Percentiles rank a stretch among this genome's conserved stretches.
Conservation (phyloP, 1,140 invertebrate species). For the Berghia stephanieae region DNA sequence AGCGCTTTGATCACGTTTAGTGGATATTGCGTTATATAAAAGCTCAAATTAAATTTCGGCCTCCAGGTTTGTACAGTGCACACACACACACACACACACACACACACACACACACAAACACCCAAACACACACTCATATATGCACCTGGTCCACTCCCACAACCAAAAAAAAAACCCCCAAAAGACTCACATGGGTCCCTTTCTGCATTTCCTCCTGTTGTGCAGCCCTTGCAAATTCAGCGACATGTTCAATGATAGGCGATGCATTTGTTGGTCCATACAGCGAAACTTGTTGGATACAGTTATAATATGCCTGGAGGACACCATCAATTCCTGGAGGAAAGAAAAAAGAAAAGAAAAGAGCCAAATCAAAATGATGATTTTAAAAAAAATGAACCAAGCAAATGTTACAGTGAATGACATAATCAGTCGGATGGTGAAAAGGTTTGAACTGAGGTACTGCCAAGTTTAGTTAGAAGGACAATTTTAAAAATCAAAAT, state of each 20-base stretch:
- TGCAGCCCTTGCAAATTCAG: conserved; percentile 54
- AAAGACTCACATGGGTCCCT: conserved; percentile 45
- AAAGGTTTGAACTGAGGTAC: too few relatives aligned
- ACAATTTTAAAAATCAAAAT: too few relatives aligned
- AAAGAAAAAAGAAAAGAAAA: conserved; percentile 8
- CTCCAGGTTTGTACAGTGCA: not conserved
- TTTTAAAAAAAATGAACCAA: too few relatives aligned
- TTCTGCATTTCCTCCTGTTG: conserved; percentile 50
- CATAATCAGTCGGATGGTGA: too few relatives aligned
- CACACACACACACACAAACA: not conserved
- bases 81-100: conserved; percentile 21
- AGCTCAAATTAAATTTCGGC: too few relatives aligned
- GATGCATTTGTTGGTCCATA: conserved; percentile 69
- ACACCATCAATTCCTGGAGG: conserved; percentile 65
- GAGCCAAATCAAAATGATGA: too few relatives aligned
- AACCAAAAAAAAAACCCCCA: too few relatives aligned
- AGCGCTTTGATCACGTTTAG: too few relatives aligned
- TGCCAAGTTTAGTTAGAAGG: too few relatives aligned
- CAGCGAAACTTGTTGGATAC: conserved; percentile 63
- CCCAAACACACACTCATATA: not conserved
- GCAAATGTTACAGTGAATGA: too few relatives aligned
- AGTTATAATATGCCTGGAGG: conserved; percentile 66
- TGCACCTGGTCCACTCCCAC: too few relatives aligned
- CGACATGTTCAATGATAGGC: conserved; percentile 68
- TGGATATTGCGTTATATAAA: too few relatives aligned